phyloP scores from a whole-genome alignment of 2,797 vertebrate genomes.

The Aratinga solstitialis region DNA sequence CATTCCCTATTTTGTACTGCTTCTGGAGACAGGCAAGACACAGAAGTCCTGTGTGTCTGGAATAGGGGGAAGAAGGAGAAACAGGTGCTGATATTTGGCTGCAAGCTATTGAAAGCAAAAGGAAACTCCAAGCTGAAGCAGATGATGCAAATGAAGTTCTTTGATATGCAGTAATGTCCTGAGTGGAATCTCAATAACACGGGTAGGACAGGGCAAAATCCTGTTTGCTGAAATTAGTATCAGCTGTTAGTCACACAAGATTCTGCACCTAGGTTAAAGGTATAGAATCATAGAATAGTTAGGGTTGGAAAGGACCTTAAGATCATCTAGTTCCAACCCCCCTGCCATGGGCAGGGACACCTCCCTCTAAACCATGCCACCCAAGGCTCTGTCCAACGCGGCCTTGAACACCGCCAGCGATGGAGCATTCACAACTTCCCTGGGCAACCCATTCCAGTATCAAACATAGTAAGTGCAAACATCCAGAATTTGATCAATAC shows the following conservation, averaged over 20 bases:
- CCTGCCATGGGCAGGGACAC: no score
- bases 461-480: background rate
- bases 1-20: constrained; percentile 12
- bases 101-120: constrained; percentile 1
- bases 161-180: background rate
- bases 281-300: background rate
- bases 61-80: background rate
- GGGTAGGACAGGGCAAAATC: background rate
- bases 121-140: background rate
- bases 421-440: no score
- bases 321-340: no score
- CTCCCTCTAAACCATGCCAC: no score
- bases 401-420: no score
- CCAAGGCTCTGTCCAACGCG: no score
- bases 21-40: background rate
- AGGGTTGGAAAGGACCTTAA: no score
- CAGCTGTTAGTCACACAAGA: background rate
- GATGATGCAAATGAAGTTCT: background rate
- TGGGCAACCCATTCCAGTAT: background rate
- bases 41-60: background rate
- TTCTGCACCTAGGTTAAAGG: background rate
- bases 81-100: background rate
- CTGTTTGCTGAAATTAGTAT: background rate
- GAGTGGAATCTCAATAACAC: background rate
- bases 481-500: background rate